A percentile compares a stretch with the other conserved stretches of the same genome.
phyloP scores from a whole-genome alignment of 2,797 vertebrate genomes.

The Syncerus caffer region DNA sequence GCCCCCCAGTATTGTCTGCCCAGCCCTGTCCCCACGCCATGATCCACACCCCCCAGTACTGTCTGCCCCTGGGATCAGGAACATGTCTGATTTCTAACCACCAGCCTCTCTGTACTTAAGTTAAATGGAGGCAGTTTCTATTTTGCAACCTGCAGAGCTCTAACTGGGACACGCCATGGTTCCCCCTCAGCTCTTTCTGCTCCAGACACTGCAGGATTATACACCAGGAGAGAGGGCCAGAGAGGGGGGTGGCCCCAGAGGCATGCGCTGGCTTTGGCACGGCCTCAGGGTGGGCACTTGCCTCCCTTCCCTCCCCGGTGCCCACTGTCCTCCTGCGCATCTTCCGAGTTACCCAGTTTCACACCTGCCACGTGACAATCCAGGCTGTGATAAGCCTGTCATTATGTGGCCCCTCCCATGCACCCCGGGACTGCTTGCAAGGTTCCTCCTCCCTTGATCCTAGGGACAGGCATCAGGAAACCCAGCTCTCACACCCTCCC shows the following conservation, averaged over 20 bases:
- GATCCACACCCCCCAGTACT: neutral
- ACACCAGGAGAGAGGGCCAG: neutral
- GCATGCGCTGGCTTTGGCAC: rapidly evolving
- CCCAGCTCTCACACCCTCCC: neutral
- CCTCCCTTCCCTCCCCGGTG: rapidly evolving
- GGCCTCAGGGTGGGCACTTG: neutral
- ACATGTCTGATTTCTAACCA: neutral
- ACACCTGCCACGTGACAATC: neutral
- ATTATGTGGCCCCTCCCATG: neutral
- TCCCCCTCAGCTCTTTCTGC: neutral
- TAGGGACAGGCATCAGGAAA: neutral
- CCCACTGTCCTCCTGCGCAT: rapidly evolving
- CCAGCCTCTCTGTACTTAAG: neutral
- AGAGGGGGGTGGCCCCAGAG: neutral
- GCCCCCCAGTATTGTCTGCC: no score
- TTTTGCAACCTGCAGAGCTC: neutral
- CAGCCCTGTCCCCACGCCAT: no score
- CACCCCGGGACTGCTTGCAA: rapidly evolving
- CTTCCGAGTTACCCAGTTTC: neutral
- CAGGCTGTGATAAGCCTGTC: neutral
- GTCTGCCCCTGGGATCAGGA: no score
- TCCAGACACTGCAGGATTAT: neutral
- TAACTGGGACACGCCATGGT: neutral
- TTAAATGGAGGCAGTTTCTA: neutral
- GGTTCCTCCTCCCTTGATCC: neutral